Evolutionary conservation across 1,140 invertebrate genomes (phyloP).

Genomic region (Pygmarrhopalites habei): DNA sequence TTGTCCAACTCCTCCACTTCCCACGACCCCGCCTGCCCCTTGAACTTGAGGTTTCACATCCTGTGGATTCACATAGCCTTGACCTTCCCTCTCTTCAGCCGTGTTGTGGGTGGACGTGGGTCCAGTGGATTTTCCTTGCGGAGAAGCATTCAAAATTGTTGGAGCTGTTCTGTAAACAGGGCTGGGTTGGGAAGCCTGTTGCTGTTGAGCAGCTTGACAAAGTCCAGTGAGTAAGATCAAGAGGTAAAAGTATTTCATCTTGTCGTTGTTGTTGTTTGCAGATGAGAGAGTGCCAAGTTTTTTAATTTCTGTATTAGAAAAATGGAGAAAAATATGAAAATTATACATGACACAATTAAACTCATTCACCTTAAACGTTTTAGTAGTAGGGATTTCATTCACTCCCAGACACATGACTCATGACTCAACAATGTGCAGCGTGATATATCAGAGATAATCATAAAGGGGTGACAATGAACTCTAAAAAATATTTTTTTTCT

Average conservation of each 20-base stretch:
- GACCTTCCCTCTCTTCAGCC: conserved; percentile 20
- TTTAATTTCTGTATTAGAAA: too few species aligned
- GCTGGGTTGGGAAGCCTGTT: not conserved
- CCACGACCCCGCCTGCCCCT: not conserved
- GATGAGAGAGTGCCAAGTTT: too few species aligned
- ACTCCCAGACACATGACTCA: too few species aligned
- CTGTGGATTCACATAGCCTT: not conserved
- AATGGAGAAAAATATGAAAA: too few species aligned
- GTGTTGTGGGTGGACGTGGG: not conserved
- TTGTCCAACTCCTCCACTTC: not conserved
- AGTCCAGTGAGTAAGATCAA: conserved; percentile 16
- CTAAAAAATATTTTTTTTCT: too few species aligned
- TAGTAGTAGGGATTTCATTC: too few species aligned
- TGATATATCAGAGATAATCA: too few species aligned
- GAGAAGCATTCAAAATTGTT: not conserved
- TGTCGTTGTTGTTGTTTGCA: not conserved
- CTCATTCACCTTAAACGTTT: too few species aligned
- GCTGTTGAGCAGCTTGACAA: conserved; percentile 9
- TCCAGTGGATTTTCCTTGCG: not conserved
- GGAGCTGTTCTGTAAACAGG: conserved; percentile 16
- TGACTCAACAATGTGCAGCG: too few species aligned
- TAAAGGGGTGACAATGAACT: too few species aligned
- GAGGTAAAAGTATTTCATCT: conserved; percentile 20
- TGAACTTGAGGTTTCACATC: not conserved
- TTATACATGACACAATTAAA: too few species aligned